phyloP scores from a whole-genome alignment of 2,888 invertebrate genomes.

The Desoria tigrina region DNA sequence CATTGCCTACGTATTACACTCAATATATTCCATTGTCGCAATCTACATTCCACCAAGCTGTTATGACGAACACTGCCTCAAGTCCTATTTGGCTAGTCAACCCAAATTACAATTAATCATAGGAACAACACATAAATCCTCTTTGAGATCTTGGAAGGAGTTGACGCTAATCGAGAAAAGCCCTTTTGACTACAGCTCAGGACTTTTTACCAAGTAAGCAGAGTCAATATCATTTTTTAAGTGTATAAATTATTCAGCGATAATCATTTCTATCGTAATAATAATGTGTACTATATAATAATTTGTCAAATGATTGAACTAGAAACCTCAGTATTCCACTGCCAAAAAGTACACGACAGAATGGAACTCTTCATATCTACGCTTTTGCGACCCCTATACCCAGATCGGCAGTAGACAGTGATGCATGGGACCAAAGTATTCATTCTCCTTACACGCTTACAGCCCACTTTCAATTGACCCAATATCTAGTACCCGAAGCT shows the following conservation, averaged over 20 bases:
- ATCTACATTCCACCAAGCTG: conserved; percentile 58
- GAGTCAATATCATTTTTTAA: conserved; percentile 16
- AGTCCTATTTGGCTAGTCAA: conserved; percentile 56
- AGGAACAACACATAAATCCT: conserved; percentile 45
- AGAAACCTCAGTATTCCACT: conserved; percentile 69
- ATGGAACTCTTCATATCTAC: conserved; percentile 82
- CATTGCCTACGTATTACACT: conserved; percentile 59
- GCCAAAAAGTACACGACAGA: conserved; percentile 73
- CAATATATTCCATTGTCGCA: conserved; percentile 58
- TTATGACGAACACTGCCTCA: conserved; percentile 54
- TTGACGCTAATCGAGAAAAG: conserved; percentile 37
- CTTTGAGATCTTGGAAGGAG: conserved; percentile 29
- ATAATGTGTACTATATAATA: no score
- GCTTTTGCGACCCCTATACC: conserved; percentile 64
- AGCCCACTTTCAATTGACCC: conserved; percentile 69
- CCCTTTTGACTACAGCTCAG: conserved; percentile 43
- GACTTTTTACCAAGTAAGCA: conserved; percentile 33
- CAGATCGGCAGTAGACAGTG: conserved; percentile 54
- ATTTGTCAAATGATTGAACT: no score
- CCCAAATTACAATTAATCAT: conserved; percentile 56
- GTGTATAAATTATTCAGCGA: background rate
- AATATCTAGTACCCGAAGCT: conserved; percentile 72
- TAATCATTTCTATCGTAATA: background rate
- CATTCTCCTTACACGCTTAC: conserved; percentile 65
- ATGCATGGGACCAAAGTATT: conserved; percentile 62